phyloP scores from a whole-genome alignment of 2,113 vertebrate genomes.

The Calyptomena viridis region DNA sequence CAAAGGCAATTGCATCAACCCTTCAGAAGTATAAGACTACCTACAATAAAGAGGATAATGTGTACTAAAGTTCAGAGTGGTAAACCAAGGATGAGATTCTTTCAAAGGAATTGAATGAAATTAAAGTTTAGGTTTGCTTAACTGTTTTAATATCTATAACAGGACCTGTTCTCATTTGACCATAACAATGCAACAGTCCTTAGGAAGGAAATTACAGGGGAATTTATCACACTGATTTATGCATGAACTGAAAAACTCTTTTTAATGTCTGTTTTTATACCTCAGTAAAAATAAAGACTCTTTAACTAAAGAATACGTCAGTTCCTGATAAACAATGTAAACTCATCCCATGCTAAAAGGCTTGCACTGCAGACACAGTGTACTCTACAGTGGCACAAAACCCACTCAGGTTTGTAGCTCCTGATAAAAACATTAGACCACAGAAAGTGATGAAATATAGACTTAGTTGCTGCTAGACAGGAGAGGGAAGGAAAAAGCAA shows the following conservation, averaged over 20 bases:
- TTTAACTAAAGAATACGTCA: neutral
- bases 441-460: neutral
- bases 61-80: neutral
- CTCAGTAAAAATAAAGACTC: neutral
- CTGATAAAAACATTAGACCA: neutral
- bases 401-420: neutral
- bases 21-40: neutral
- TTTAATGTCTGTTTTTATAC: neutral
- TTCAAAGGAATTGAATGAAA: neutral
- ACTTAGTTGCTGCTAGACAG: neutral
- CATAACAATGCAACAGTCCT: accelerated
- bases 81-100: neutral
- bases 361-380: neutral
- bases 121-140: neutral
- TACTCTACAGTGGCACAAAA: neutral
- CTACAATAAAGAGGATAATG: neutral
- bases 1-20: neutral
- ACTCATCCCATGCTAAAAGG: neutral
- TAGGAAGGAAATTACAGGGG: neutral
- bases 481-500: neutral
- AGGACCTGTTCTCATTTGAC: neutral
- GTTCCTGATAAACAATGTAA: neutral
- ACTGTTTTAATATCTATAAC: neutral
- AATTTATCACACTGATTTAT: neutral
- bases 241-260: neutral